These are phyloP conservation scores for Ephestia elutella DNA, from an alignment of 1,140 invertebrate species.

Conservation along the genomic window DNA sequence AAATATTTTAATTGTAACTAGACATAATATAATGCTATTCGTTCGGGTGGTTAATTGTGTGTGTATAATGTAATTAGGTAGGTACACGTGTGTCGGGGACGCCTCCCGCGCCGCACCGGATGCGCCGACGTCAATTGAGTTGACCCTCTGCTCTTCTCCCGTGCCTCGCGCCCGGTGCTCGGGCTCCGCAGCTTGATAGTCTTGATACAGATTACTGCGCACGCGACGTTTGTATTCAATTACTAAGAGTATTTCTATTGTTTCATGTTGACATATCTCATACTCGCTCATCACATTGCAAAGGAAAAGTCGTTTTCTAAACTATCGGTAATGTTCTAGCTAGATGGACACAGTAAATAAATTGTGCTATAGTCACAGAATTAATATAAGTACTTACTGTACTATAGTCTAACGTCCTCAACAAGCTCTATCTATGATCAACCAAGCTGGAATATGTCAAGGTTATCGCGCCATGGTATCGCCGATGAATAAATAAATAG, in stretches of 20 bases:
- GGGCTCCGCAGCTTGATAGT: constrained; percentile 39
- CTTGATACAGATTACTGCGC: constrained; percentile 19
- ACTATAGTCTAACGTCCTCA: background rate
- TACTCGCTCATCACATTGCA: too few species aligned
- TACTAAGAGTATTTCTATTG: constrained; percentile 7
- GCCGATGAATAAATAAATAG: too few species aligned
- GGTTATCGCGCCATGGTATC: too few species aligned
- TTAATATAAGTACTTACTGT: too few species aligned
- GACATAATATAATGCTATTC: background rate
- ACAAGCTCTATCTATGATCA: too few species aligned
- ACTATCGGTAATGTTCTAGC: too few species aligned
- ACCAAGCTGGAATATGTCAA: too few species aligned
- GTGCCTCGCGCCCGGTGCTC: constrained; percentile 33
- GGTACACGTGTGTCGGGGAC: constrained; percentile 45
- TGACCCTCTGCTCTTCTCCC: constrained; percentile 44
- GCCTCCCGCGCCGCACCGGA: constrained; percentile 43
- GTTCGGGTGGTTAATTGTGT: background rate
- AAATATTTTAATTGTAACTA: too few species aligned
- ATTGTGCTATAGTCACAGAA: too few species aligned
- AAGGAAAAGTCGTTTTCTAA: too few species aligned
- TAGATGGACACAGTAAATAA: too few species aligned
- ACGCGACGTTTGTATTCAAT: constrained; percentile 21
- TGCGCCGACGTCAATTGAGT: constrained; percentile 66
- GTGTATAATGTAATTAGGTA: constrained; percentile 13
- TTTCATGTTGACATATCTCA: background rate